These are phyloP conservation scores for Anhinga rufa DNA, from an alignment of 2,113 vertebrate species.

Conservation along the genomic window DNA sequence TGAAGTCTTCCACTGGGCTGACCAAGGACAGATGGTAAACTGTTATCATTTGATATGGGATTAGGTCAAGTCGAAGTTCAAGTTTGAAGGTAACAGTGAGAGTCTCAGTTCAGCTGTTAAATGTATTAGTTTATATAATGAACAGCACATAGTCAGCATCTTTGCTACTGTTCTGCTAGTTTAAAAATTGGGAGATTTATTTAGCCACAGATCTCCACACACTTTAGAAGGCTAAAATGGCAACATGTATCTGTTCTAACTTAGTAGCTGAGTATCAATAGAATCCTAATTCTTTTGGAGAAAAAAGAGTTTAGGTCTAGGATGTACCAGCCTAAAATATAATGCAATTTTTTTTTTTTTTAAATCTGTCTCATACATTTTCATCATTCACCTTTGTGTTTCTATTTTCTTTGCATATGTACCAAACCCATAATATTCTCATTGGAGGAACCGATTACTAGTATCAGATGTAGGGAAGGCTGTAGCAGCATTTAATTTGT, in stretches of 20 bases:
- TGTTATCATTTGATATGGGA: conserved; percentile 77
- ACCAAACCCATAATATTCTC: not conserved
- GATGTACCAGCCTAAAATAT: not conserved
- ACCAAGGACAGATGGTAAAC: conserved; percentile 82
- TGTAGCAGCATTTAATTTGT: conserved; percentile 15
- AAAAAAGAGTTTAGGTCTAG: not conserved
- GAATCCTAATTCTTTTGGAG: not conserved
- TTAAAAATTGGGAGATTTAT: conserved; percentile 27
- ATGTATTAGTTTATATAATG: not conserved
- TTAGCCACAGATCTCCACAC: not conserved
- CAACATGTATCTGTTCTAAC: not conserved
- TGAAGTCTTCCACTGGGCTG: conserved; percentile 64
- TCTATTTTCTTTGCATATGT: not conserved
- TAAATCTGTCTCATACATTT: not conserved
- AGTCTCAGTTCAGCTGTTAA: conserved; percentile 40
- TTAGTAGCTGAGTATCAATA: not conserved
- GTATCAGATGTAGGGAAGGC: not conserved
- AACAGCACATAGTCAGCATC: conserved; percentile 28
- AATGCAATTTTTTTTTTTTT: not conserved
- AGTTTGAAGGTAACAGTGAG: conserved; percentile 68
- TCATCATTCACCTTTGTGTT: not conserved
- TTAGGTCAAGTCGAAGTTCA: conserved; percentile 86
- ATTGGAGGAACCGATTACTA: not conserved
- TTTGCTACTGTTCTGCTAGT: conserved; percentile 47
- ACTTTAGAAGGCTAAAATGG: not conserved